These are phyloP conservation scores for Drosophila santomea DNA, from an alignment of 1,140 invertebrate species.

Conservation along the genomic window DNA sequence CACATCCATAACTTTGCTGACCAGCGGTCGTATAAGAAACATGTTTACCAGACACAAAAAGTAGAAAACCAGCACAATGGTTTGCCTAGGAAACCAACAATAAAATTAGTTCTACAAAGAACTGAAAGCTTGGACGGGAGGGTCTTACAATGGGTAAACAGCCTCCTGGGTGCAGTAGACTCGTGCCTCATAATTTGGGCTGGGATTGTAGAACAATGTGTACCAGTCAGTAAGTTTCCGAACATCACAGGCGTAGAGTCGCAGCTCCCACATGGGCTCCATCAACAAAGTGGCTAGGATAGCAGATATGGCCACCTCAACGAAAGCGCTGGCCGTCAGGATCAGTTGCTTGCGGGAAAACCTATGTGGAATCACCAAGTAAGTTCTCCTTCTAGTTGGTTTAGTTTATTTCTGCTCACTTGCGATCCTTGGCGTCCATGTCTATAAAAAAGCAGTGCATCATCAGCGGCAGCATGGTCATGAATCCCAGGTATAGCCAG, in stretches of 20 bases:
- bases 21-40: slow-evolving; percentile 86
- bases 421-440: slow-evolving; percentile 90
- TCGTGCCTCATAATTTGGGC: slow-evolving; percentile 94
- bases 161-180: slow-evolving; percentile 98
- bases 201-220: slow-evolving; percentile 96
- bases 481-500: slow-evolving; percentile 97
- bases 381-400: too few relatives aligned
- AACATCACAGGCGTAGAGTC: slow-evolving; percentile 91
- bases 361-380: slow-evolving; percentile 76
- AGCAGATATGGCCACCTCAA: slow-evolving; percentile 91
- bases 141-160: slow-evolving; percentile 95
- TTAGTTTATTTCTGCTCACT: slow-evolving; percentile 85
- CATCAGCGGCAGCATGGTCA: slow-evolving; percentile 93
- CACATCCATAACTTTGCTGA: slow-evolving; percentile 67
- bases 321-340: slow-evolving; percentile 91
- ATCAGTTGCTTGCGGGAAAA: slow-evolving; percentile 90
- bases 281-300: slow-evolving; percentile 90
- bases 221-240: slow-evolving; percentile 96
- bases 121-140: not conserved
- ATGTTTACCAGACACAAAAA: slow-evolving; percentile 92
- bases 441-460: slow-evolving; percentile 97
- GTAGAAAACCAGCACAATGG: slow-evolving; percentile 97
- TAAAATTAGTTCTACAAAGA: not conserved
- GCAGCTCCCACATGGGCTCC: slow-evolving; percentile 91
- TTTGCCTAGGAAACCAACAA: slow-evolving; percentile 90